These are phyloP conservation scores for Galeruca laticollis DNA, from an alignment of 2,888 invertebrate species.

Conservation along the genomic window DNA sequence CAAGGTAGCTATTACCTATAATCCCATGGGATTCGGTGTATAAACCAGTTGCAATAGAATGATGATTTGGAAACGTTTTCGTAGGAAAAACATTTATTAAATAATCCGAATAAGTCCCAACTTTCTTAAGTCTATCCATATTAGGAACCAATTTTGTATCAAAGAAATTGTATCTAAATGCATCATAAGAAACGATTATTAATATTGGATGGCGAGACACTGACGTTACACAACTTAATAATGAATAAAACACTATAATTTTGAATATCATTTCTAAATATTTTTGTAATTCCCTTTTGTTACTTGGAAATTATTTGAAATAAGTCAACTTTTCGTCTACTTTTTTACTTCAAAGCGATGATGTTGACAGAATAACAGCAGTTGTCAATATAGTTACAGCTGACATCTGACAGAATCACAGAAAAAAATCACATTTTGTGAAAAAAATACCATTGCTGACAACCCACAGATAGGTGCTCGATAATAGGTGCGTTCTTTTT, in stretches of 20 bases:
- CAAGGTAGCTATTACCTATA: slow-evolving; percentile 73
- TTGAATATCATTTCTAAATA: slow-evolving; percentile 48
- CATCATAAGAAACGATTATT: slow-evolving; percentile 78
- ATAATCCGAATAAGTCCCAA: slow-evolving; percentile 72
- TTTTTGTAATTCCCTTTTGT: not conserved
- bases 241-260: slow-evolving; percentile 47
- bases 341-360: not conserved
- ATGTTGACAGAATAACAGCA: not conserved
- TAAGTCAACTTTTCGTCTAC: not conserved
- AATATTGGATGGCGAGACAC: slow-evolving; percentile 67
- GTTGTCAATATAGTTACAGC: no score
- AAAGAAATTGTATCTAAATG: slow-evolving; percentile 78
- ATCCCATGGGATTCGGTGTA: slow-evolving; percentile 79
- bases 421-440: no score
- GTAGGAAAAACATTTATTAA: slow-evolving; percentile 76
- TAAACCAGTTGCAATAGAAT: slow-evolving; percentile 77
- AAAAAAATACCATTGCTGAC: no score
- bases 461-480: no score
- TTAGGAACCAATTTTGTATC: slow-evolving; percentile 71
- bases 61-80: slow-evolving; percentile 82
- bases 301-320: not conserved
- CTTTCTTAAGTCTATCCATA: slow-evolving; percentile 69
- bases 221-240: slow-evolving; percentile 51
- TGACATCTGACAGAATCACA: not conserved
- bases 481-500: no score